Evolutionary conservation across 64 coral and sea anemone genomes (phyloP), one percentile per base, ranked within the genome.

Genomic region (Montipora foliosa): DNA sequence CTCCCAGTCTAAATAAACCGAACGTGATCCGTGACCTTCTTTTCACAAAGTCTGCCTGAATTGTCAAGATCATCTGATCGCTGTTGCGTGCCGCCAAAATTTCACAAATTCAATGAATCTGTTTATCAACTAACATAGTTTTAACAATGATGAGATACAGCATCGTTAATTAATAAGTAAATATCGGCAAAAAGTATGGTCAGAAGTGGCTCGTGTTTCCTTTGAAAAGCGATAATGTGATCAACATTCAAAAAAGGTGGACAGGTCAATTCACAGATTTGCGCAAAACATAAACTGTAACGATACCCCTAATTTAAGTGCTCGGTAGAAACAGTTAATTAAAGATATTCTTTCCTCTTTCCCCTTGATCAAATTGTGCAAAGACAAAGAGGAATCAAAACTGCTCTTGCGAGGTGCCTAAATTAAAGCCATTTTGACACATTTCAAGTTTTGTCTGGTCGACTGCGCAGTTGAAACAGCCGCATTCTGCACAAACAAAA

Each of bases 231-330:
- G 78, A 80, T 80, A 80, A 80, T 55, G 22, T 67, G 15, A 47
- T 67, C 67, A 68, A 46, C 44, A 84, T 37, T 6, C 11, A 11
- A 8, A 57, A 57, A 57, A 57, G 6, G 5, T 6, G 48, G 49
- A 86, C 82, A 86, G 70, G 7, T 84, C 80, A 83, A 45, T 16
- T 8, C 53, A 76, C 3, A 45, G 74, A 76, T 45, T 15, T 76
- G 44, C 1, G 2, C 14, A 2, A 6, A 45, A 76, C 1, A 76
- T 25, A 29, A 25, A 37, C 4, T 7, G 24, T 57, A 57, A 8
- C 53, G 53, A 57, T 11, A 6, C 37, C 37, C 37, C 37, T 37
- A 37, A 2, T 37, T 37, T 37, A 37, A 37, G 37, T 37, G 37
- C 37, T 37, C 37, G 53, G 6, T 11, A 57, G 11, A 11, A 57